These are phyloP conservation scores for Ancistrus triradiatus DNA, from an alignment of 2,113 vertebrate species.

Conservation along the genomic window DNA sequence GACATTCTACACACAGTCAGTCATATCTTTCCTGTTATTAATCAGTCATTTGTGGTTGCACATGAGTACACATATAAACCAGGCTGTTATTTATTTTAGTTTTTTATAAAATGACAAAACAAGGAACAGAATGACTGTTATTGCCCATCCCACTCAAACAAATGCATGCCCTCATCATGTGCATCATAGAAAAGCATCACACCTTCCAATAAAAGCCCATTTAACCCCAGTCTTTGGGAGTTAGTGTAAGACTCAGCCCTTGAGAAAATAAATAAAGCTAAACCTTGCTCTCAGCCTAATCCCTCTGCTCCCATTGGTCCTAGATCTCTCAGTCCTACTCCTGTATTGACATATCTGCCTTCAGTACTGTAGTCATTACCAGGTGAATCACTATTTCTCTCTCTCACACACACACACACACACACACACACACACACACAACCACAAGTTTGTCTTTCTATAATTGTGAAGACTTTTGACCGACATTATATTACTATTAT, in stretches of 20 bases:
- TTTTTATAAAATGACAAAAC: too few species aligned
- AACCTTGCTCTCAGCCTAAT: slow-evolving; percentile 8
- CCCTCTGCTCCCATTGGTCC: not conserved
- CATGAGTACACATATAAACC: too few species aligned
- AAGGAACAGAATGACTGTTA: slow-evolving; percentile 23
- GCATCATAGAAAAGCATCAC: slow-evolving; percentile 21
- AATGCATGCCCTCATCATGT: slow-evolving; percentile 8
- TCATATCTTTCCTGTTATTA: too few species aligned
- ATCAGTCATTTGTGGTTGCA: too few species aligned
- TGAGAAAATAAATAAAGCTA: slow-evolving; percentile 35
- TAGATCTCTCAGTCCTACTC: slow-evolving; percentile 61
- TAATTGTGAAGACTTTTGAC: too few species aligned
- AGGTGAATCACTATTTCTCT: slow-evolving; percentile 71
- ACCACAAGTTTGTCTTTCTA: slow-evolving; percentile 66
- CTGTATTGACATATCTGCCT: slow-evolving; percentile 74
- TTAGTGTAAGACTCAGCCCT: slow-evolving; percentile 21
- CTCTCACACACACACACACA: not conserved
- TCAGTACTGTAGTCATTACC: slow-evolving; percentile 82
- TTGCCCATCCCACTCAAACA: slow-evolving; percentile 3
- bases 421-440: slow-evolving; percentile 7
- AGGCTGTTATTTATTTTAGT: too few species aligned
- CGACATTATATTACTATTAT: too few species aligned
- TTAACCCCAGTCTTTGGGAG: slow-evolving; percentile 16
- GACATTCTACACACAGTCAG: too few species aligned
- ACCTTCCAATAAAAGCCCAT: slow-evolving; percentile 29